These are phyloP conservation scores for Bombus confusus DNA, from an alignment of 1,140 invertebrate species.

Conservation along the genomic window DNA sequence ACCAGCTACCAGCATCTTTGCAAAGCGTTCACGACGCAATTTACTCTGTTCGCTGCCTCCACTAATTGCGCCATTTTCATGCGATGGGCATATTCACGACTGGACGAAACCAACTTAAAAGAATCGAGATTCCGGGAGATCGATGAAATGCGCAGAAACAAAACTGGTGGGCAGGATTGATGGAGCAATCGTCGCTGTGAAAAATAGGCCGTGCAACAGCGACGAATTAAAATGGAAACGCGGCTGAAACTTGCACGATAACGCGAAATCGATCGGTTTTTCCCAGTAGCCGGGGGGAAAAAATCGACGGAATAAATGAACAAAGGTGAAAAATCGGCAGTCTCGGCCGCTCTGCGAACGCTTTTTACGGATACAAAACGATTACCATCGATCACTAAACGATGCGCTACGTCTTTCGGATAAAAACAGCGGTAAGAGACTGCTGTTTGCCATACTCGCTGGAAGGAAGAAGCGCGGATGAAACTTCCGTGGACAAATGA, in stretches of 20 bases:
- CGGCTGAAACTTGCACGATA: constrained; percentile 15
- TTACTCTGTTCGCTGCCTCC: not conserved
- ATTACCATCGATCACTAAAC: constrained; percentile 6
- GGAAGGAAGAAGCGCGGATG: not conserved
- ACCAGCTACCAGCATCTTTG: not conserved
- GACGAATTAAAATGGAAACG: constrained; percentile 27
- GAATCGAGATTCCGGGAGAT: not conserved
- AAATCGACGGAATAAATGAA: constrained; percentile 23
- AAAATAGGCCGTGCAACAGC: not conserved
- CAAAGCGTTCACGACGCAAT: not conserved
- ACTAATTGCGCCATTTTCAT: not conserved
- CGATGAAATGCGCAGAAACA: constrained; percentile 18
- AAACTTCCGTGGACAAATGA: too few relatives aligned
- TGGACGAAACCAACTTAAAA: not conserved
- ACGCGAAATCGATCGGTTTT: constrained; percentile 16
- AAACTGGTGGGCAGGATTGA: not conserved
- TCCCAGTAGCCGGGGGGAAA: not conserved
- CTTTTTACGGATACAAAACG: constrained; percentile 30
- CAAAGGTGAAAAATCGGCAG: constrained; percentile 22
- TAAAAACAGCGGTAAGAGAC: not conserved
- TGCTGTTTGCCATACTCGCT: not conserved
- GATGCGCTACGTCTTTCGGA: not conserved
- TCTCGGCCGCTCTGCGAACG: not conserved
- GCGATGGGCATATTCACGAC: not conserved
- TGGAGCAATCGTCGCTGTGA: not conserved